Evolutionary conservation across 1,140 invertebrate genomes (phyloP), one percentile per base, ranked within the genome.

Genomic region (Lepidurus couesii): DNA sequence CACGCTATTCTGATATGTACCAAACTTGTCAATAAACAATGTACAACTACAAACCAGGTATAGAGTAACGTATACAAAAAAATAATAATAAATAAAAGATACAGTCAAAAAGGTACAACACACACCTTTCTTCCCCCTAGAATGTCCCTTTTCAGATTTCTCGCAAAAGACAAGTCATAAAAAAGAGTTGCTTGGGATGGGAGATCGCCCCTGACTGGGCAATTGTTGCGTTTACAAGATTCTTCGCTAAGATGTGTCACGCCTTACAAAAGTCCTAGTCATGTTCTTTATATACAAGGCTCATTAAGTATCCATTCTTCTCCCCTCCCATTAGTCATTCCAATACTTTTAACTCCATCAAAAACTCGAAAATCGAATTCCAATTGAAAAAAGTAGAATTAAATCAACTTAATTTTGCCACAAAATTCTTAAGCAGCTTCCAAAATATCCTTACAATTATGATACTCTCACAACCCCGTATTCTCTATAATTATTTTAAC

Each of bases 211-310:
- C 53, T 65, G 53, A 65, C 53, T 21, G 53, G 13, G 53, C 53
- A 65, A 65, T 65, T 65, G 53, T 65, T 65, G 53, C 53, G 53
- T 65, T 65, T 65, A 65, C 53, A 65, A 65, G 53, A 65, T 65
- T 65, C 53, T 65, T 65, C 53, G 53, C 53, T 65, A 65, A 65
- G 53, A 65, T 65, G 53, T 65, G 53, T 21, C 53, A 65, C 53
- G 53, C 53, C 16, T 21, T n/a, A 65, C 16, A 65, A 65, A 65
- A 13, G 16, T 21, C 53, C 53, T 5, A 65, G 53, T 65, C 53
- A 65, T 65, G 21, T 65, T 65, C 53, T 65, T 65, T 16, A 13
- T 65, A 65, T 65, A n/a, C 53, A 65, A 34, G 53, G 53, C 7
- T 65, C 53, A 65, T 65, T 65, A 65, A n/a, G 53, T 21, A 8